These are phyloP conservation scores for Nycticryphes semicollaris DNA, from an alignment of 2,113 vertebrate species.

Conservation along the genomic window DNA sequence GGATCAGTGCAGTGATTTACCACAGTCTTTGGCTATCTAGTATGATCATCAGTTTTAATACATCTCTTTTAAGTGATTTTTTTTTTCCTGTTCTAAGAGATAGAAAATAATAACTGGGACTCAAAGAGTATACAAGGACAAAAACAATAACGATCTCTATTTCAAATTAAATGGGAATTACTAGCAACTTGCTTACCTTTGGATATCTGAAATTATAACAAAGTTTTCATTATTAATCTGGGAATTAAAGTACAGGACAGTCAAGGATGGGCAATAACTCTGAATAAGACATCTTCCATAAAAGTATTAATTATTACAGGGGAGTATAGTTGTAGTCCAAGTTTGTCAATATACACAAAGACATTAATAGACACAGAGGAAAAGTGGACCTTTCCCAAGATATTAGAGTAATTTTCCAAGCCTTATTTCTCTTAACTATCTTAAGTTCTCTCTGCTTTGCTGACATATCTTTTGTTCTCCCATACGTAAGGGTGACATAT, in stretches of 20 bases:
- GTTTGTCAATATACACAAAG: background rate
- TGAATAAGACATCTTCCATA: background rate
- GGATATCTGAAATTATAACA: background rate
- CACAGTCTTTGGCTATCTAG: background rate
- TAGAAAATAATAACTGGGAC: background rate
- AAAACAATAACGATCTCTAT: background rate
- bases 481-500: background rate
- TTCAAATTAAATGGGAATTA: background rate
- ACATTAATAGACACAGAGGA: background rate
- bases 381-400: background rate
- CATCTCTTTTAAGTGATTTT: background rate
- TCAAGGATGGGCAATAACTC: background rate
- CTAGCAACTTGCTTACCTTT: background rate
- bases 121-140: background rate
- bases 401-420: background rate
- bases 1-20: background rate
- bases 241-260: background rate
- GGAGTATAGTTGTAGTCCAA: background rate
- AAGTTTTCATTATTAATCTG: background rate
- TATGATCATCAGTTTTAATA: background rate
- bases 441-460: background rate
- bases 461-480: background rate
- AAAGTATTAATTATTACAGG: background rate
- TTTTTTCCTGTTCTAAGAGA: background rate
- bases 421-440: background rate